These are phyloP conservation scores for Chironex yamaguchii DNA, from an alignment of 30 jellyfish, hydroid and myxozoan species.

Conservation along the genomic window DNA sequence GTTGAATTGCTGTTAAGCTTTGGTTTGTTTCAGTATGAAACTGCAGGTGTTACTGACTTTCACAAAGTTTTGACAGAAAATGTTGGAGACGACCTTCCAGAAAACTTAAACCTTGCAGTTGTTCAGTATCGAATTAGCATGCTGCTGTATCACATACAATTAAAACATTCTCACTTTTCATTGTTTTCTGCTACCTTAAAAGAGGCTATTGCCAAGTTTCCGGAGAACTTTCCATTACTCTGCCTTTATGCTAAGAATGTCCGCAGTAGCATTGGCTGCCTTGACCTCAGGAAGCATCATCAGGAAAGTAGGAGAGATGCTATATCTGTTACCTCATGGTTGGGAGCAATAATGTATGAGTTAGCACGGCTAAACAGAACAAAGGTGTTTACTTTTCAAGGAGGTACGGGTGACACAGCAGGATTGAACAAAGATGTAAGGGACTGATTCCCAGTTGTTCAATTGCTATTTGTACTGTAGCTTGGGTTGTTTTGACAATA, in stretches of 20 bases:
- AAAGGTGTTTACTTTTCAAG: conserved; percentile 2
- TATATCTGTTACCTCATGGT: conserved; percentile 26
- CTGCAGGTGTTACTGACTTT: not conserved
- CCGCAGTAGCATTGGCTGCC: conserved; percentile 9
- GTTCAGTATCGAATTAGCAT: not conserved
- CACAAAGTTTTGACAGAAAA: not conserved
- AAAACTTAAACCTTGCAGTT: not conserved
- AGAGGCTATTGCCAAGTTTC: conserved; percentile 52
- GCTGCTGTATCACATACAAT: not conserved
- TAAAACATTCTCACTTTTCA: not conserved
- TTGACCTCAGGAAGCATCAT: conserved; percentile 48
- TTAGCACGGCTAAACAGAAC: conserved; percentile 15
- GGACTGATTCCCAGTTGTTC: no score
- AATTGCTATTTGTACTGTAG: no score
- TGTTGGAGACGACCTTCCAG: not conserved
- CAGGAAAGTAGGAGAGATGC: conserved; percentile 6
- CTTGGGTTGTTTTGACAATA: no score
- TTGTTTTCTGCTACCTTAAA: conserved; percentile 6
- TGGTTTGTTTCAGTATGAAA: not conserved
- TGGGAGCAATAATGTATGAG: conserved; percentile 60
- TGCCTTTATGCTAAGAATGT: not conserved
- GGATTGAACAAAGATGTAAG: no score
- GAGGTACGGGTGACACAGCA: no score
- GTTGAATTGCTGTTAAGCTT: not conserved
- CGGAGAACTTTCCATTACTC: conserved; percentile 30